phyloP scores from a whole-genome alignment of 2,888 invertebrate species.

The Marasmarcha lunaedactyla region DNA sequence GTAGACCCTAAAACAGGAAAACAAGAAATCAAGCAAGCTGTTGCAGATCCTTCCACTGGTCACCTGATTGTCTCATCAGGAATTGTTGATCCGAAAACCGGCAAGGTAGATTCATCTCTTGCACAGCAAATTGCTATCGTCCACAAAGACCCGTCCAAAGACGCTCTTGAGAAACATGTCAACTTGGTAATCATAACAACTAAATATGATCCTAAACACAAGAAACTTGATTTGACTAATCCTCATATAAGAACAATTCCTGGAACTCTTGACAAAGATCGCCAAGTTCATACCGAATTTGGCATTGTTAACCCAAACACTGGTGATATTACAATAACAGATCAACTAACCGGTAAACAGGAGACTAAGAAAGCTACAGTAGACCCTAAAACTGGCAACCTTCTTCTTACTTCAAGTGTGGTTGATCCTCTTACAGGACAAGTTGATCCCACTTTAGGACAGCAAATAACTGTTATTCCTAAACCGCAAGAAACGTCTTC shows the following conservation, averaged over 20 bases:
- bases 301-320: conserved; percentile 70
- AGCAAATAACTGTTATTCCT: conserved; percentile 55
- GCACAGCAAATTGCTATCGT: conserved; percentile 70
- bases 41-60: conserved; percentile 67
- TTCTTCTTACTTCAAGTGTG: conserved; percentile 66
- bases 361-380: conserved; percentile 73
- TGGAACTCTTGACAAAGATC: conserved; percentile 48
- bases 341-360: conserved; percentile 73
- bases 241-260: conserved; percentile 50
- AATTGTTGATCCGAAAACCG: conserved; percentile 67
- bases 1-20: conserved; percentile 67
- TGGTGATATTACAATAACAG: conserved; percentile 69
- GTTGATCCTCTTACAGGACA: conserved; percentile 69
- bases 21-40: conserved; percentile 69
- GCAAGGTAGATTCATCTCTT: conserved; percentile 62
- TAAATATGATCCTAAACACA: conserved; percentile 70
- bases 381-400: conserved; percentile 74
- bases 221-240: conserved; percentile 62
- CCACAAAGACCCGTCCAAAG: conserved; percentile 46
- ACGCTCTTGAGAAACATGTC: conserved; percentile 55
- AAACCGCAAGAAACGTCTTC: conserved; percentile 51
- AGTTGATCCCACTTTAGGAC: conserved; percentile 67
- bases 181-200: conserved; percentile 67
- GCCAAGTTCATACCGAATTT: conserved; percentile 70
- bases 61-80: conserved; percentile 66